These are phyloP conservation scores for Esox masquinongy DNA, from an alignment of 2,797 vertebrate species.

Conservation along the genomic window DNA sequence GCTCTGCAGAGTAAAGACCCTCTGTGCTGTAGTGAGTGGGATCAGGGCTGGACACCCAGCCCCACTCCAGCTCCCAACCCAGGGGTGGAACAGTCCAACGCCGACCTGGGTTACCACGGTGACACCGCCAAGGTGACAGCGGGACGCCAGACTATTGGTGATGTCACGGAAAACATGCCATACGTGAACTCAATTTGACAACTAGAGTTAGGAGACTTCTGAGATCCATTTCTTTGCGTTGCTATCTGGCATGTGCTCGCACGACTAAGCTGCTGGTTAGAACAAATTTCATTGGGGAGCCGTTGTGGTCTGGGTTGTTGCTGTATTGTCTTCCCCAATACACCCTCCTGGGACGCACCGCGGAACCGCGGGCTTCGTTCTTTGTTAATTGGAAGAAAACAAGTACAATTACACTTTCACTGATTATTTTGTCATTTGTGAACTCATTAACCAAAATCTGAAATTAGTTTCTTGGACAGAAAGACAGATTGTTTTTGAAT, in stretches of 20 bases:
- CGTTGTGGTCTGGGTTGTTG: no score
- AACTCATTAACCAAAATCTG: slow-evolving; percentile 21
- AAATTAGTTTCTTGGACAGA: not conserved
- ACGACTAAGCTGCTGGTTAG: not conserved
- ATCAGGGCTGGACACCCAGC: slow-evolving; percentile 34
- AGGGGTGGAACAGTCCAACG: slow-evolving; percentile 5
- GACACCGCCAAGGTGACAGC: slow-evolving; percentile 32
- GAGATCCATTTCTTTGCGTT: not conserved
- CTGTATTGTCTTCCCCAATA: not conserved
- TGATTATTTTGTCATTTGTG: slow-evolving; percentile 15
- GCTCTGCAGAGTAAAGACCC: slow-evolving; percentile 28
- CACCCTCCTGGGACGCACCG: slow-evolving; percentile 16
- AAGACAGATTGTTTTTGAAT: slow-evolving; percentile 6
- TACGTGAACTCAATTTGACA: no score
- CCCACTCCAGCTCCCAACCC: not conserved
- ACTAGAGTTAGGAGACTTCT: not conserved
- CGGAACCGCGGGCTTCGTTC: slow-evolving; percentile 18
- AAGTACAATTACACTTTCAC: slow-evolving; percentile 29
- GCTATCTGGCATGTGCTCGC: slow-evolving; percentile 1
- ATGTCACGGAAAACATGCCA: not conserved
- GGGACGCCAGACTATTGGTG: not conserved
- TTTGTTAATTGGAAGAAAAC: slow-evolving; percentile 40
- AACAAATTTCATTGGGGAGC: not conserved
- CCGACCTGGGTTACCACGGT: slow-evolving; percentile 4
- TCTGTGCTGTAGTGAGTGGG: slow-evolving; percentile 29